Evolutionary conservation across 2,113 vertebrate species (phyloP).

Genomic region (Kryptolebias marmoratus): DNA sequence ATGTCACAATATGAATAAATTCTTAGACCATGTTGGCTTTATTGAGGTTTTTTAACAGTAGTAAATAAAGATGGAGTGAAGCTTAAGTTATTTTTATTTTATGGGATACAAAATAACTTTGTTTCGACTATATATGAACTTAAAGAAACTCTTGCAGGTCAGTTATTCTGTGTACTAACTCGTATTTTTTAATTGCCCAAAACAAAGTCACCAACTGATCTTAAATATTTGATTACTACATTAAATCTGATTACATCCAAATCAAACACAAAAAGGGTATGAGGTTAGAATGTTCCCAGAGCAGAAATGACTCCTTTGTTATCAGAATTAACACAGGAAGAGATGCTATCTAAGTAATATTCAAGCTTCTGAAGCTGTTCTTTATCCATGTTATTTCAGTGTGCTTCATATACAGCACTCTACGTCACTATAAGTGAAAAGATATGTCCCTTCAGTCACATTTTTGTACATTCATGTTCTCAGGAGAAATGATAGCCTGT

Average conservation of each 20-base stretch:
- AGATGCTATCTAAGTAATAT: slow-evolving; percentile 74
- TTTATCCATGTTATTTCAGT: slow-evolving; percentile 74
- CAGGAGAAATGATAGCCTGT: slow-evolving; percentile 65
- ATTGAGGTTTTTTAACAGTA: no score
- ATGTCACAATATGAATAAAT: no score
- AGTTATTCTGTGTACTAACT: neutral
- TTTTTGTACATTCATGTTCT: slow-evolving; percentile 69
- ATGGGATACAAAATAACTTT: neutral
- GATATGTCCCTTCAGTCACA: slow-evolving; percentile 39
- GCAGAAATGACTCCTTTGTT: slow-evolving; percentile 23
- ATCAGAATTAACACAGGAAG: slow-evolving; percentile 72
- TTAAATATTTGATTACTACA: slow-evolving; percentile 22
- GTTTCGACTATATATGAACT: neutral
- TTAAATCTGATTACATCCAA: slow-evolving; percentile 9
- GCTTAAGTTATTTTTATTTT: neutral
- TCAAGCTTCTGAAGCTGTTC: slow-evolving; percentile 52
- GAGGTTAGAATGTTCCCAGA: slow-evolving; percentile 44
- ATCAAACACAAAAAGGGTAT: slow-evolving; percentile 13
- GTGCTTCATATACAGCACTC: slow-evolving; percentile 45
- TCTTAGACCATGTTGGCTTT: no score
- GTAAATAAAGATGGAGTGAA: no score
- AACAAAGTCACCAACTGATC: neutral
- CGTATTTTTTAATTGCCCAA: neutral
- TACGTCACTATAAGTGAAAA: slow-evolving; percentile 47
- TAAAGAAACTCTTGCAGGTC: neutral